Evolutionary conservation across 2,113 vertebrate genomes (phyloP), one percentile per base, ranked within the genome.

Genomic region (Motacilla tschutschensis): DNA sequence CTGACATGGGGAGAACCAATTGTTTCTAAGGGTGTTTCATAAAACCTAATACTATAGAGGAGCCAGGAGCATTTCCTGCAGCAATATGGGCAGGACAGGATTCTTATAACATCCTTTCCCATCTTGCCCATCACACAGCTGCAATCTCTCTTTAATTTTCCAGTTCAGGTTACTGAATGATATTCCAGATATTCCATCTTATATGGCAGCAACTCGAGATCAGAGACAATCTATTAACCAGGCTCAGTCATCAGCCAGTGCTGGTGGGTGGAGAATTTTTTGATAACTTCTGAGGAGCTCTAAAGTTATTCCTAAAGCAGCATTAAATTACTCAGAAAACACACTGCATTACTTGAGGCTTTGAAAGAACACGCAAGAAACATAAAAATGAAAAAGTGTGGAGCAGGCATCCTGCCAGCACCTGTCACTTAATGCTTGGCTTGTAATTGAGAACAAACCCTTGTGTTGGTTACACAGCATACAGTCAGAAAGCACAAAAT

Each of bases 61-160:
- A 77, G 35, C 17, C 47, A 73, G 20, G 17, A 79, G 47, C 55
- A 33, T 81, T 86, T 94, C 64, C 71, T 79, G 67, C 31, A 79
- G 64, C 36, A 66, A 14, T 40, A 69, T 17, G 47, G 25, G 51
- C 55, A 84, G 78, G 50, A 84, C 16, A 44, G 22, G 17, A 50
- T 74, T 82, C 38, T 70, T 31, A 19, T 1, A 76, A 58, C 38
- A 55, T 31, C n/a, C 17, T 64, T 69, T 73, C 44, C 0, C 0
- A 86, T 67, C 66, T 74, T 2, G 0, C 35, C 62, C 51, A 48
- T 48, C n/a, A 57, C 24, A 41, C 53, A 85, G 65, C 64, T 73
- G 88, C 59, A 88, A 79, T 35, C 15, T 36, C 43, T 67, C 54
- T 88, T 81, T 80, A 78, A 72, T 82, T 88, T 89, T 79, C 55